Percentiles rank a stretch among this genome's conserved stretches.
phyloP scores from a whole-genome alignment of 2,888 invertebrate species.

The Torymus tubicola region DNA sequence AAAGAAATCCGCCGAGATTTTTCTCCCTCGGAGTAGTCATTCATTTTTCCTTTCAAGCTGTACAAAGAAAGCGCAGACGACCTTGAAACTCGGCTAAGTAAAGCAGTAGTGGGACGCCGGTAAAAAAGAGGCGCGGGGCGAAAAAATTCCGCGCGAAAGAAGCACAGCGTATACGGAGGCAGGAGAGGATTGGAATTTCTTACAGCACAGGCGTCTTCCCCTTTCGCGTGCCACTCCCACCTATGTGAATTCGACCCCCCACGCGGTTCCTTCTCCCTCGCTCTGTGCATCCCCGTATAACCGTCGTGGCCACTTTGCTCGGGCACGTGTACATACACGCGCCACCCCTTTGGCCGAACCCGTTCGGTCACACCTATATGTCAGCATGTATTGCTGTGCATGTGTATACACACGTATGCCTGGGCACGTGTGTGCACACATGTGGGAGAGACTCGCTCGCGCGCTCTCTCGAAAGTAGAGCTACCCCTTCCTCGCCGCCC shows the following conservation, averaged over 20 bases:
- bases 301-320: constrained; percentile 14
- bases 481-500: constrained; percentile 40
- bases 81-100: constrained; percentile 45
- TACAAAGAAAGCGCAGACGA: background rate
- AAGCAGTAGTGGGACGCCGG: constrained; percentile 14
- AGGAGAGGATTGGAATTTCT: constrained; percentile 35
- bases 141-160: background rate
- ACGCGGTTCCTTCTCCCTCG: background rate
- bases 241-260: background rate
- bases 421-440: background rate
- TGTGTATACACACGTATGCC: constrained; percentile 2
- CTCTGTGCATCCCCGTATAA: constrained; percentile 16
- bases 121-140: background rate
- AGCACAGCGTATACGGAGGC: background rate
- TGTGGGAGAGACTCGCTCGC: constrained; percentile 27
- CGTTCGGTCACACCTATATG: constrained; percentile 32
- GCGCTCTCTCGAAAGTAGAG: constrained; percentile 40
- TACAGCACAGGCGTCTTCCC: constrained; percentile 41
- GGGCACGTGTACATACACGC: constrained; percentile 43
- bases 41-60: too few relatives aligned
- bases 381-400: background rate
- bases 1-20: constrained; percentile 7
- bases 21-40: too few relatives aligned
- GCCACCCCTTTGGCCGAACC: constrained; percentile 48
- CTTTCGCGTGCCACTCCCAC: background rate